Evolutionary conservation across 2,113 vertebrate species (phyloP).

Genomic region (Carlito syrichta): DNA sequence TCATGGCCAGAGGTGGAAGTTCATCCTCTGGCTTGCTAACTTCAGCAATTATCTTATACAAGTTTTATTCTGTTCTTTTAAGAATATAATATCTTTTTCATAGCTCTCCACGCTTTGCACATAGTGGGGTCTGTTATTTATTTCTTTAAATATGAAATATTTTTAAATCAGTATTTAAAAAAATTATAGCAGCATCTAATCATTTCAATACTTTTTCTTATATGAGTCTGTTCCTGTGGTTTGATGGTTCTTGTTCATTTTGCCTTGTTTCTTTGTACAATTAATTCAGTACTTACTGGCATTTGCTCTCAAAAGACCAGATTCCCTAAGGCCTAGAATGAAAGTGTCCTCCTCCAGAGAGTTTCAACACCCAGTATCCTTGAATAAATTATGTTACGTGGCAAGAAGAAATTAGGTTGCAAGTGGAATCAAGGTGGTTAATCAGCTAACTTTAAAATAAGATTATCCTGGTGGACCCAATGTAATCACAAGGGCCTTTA

Average conservation of each 20-base stretch:
- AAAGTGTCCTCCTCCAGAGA: background rate
- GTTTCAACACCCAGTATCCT: background rate
- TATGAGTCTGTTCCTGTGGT: background rate
- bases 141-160: background rate
- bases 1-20: background rate
- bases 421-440: background rate
- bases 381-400: background rate
- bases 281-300: background rate
- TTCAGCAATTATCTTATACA: background rate
- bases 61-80: background rate
- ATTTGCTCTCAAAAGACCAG: background rate
- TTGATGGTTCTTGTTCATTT: background rate
- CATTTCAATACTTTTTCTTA: background rate
- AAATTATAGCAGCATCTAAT: background rate
- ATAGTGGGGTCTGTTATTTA: background rate
- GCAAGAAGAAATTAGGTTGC: background rate
- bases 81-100: background rate
- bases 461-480: background rate
- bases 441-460: background rate
- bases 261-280: background rate
- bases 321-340: background rate
- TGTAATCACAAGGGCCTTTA: background rate
- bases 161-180: background rate
- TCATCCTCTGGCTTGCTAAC: background rate
- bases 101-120: background rate